A percentile compares a stretch with the other conserved stretches of the same genome.
These are phyloP conservation scores for Ptyas mucosa DNA, from an alignment of 2,113 vertebrate genomes.

Conservation along the genomic window DNA sequence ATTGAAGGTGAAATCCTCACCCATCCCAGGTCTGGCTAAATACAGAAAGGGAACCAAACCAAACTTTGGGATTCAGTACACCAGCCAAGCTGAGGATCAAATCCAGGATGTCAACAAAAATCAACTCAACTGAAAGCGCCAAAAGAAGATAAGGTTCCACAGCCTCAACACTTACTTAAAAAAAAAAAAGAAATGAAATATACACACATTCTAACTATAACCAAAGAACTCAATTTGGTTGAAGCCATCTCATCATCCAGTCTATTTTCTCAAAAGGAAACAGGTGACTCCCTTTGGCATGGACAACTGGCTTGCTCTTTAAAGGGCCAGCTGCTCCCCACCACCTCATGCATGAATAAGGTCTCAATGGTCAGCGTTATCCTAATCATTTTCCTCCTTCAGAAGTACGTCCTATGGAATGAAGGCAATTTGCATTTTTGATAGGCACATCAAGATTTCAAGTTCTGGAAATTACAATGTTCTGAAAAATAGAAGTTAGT, in stretches of 20 bases:
- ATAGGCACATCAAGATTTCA: background rate
- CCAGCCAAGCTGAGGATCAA: background rate
- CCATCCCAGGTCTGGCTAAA: background rate
- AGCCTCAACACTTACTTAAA: background rate
- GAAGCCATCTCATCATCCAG: background rate
- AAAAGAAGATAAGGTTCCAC: background rate
- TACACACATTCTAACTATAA: background rate
- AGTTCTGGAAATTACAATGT: background rate
- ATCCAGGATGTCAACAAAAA: background rate
- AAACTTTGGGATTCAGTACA: background rate
- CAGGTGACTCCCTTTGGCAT: background rate
- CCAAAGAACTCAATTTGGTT: background rate
- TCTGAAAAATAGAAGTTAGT: background rate
- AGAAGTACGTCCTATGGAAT: background rate
- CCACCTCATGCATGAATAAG: background rate
- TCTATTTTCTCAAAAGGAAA: background rate
- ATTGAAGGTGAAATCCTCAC: background rate
- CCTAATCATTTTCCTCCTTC: background rate
- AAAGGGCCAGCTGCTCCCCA: background rate
- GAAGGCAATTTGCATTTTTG: background rate
- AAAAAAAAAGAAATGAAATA: background rate
- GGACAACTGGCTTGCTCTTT: background rate
- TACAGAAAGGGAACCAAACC: background rate
- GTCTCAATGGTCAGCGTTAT: background rate
- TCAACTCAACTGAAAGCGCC: background rate